phyloP scores from a whole-genome alignment of 2,113 vertebrate species.

The Aegotheles bennettii region DNA sequence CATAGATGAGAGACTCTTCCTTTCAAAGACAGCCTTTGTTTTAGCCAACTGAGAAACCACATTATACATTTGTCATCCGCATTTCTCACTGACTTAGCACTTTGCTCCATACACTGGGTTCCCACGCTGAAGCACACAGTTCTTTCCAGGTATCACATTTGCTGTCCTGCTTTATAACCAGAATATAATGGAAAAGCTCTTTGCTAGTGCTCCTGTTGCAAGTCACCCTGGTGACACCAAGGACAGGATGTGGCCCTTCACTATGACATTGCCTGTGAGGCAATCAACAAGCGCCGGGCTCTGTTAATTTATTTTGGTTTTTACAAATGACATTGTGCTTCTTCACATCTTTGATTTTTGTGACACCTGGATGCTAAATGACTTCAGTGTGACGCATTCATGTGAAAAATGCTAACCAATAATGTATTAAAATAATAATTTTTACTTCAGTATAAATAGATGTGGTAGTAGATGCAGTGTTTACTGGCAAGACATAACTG shows the following conservation, averaged over 20 bases:
- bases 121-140: neutral
- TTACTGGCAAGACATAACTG: neutral
- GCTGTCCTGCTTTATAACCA: neutral
- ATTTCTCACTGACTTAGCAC: neutral
- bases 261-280: neutral
- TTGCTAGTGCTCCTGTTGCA: neutral
- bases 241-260: neutral
- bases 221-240: neutral
- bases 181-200: neutral
- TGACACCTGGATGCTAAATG: neutral
- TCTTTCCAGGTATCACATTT: neutral
- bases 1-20: neutral
- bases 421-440: neutral
- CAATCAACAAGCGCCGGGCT: neutral
- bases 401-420: neutral
- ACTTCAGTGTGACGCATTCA: neutral
- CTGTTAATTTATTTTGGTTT: neutral
- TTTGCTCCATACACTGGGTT: neutral
- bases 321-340: neutral
- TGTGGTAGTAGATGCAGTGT: neutral
- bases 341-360: neutral
- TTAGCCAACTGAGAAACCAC: neutral
- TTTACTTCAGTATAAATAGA: neutral
- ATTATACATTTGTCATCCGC: neutral
- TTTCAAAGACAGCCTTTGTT: neutral